phyloP scores from a whole-genome alignment of 2,113 vertebrate species.

The Crocuta crocuta region DNA sequence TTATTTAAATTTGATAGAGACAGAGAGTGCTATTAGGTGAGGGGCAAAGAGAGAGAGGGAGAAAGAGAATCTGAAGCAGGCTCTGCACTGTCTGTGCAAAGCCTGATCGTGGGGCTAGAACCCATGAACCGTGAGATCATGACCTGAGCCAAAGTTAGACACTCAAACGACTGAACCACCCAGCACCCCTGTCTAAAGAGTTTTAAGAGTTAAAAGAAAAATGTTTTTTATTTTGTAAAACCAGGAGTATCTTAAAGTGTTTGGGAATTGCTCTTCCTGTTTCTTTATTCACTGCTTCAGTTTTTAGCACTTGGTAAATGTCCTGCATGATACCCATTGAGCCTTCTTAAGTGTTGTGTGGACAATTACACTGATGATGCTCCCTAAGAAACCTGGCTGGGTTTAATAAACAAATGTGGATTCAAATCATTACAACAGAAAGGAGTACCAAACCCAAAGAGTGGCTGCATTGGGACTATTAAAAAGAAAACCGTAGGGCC shows the following conservation, averaged over 20 bases:
- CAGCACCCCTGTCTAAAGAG: background rate
- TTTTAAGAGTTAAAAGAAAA: background rate
- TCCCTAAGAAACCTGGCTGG: background rate
- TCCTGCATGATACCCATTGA: background rate
- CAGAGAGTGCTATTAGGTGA: too few relatives aligned
- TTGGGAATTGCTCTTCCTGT: background rate
- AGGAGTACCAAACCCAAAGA: background rate
- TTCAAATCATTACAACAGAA: background rate
- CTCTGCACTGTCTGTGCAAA: too few relatives aligned
- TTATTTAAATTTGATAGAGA: too few relatives aligned
- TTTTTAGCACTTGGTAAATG: background rate
- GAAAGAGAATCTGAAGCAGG: too few relatives aligned
- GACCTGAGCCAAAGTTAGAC: too few relatives aligned
- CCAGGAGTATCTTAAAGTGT: background rate
- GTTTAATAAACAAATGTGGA: background rate
- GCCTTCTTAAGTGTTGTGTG: background rate
- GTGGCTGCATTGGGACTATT: background rate
- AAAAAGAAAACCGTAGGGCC: background rate
- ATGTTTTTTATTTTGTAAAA: slow-evolving; percentile 29
- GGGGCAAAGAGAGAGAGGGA: too few relatives aligned
- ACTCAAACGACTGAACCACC: too few relatives aligned
- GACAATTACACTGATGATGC: too few relatives aligned
- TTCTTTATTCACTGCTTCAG: background rate
- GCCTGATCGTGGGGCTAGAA: too few relatives aligned
- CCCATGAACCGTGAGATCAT: too few relatives aligned